These are phyloP conservation scores for Megalopta genalis DNA, from an alignment of 1,140 invertebrate genomes.

Conservation along the genomic window DNA sequence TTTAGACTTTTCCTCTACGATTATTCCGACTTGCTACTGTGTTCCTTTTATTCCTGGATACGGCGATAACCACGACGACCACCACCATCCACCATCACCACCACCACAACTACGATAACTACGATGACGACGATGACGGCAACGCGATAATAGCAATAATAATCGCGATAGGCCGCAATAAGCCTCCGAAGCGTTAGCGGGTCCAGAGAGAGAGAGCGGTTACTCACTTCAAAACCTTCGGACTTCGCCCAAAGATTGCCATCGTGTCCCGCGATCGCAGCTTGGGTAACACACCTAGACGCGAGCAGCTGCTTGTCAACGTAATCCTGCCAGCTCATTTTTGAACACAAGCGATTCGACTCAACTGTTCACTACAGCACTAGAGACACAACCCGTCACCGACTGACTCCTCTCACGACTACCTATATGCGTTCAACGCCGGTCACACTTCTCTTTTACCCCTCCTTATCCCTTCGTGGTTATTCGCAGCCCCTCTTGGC, in stretches of 20 bases:
- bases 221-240: slow-evolving; percentile 94
- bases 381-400: slow-evolving; percentile 67
- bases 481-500: slow-evolving; percentile 4
- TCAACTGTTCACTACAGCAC: slow-evolving; percentile 67
- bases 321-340: slow-evolving; percentile 99
- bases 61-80: background rate
- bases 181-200: slow-evolving; percentile 18
- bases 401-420: slow-evolving; percentile 73
- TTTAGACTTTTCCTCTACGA: background rate
- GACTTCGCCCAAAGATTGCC: slow-evolving; percentile 97
- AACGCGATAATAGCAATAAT: background rate
- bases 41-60: slow-evolving; percentile 28
- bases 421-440: slow-evolving; percentile 67
- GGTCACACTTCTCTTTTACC: slow-evolving; percentile 54
- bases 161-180: slow-evolving; percentile 3
- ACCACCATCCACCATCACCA: too few relatives aligned
- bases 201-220: slow-evolving; percentile 8
- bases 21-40: slow-evolving; percentile 5
- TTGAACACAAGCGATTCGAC: slow-evolving; percentile 71
- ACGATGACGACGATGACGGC: background rate
- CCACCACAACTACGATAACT: background rate
- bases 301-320: slow-evolving; percentile 97
- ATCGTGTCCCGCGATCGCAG: slow-evolving; percentile 95
- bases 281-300: slow-evolving; percentile 94
- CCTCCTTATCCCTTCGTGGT: slow-evolving; percentile 33